Evolutionary conservation across 2,113 vertebrate genomes (phyloP).

Genomic region (Malurus melanocephalus): DNA sequence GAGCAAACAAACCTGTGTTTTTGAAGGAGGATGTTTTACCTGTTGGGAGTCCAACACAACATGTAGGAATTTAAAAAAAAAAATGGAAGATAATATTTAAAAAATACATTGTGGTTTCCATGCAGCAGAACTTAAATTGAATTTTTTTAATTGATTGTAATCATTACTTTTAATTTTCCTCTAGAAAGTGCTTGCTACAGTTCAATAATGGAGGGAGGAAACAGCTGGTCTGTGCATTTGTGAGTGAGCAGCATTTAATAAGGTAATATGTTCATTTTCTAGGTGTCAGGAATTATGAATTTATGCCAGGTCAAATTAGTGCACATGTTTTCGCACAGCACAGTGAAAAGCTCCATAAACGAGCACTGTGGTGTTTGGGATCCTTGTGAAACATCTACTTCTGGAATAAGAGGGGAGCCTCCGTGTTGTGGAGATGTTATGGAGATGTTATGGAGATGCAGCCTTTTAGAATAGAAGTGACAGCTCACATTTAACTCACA

Average conservation of each 20-base stretch:
- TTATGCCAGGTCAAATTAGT: slow-evolving; percentile 37
- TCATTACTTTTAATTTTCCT: slow-evolving; percentile 54
- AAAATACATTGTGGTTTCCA: neutral
- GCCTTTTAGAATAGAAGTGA: neutral
- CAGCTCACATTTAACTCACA: neutral
- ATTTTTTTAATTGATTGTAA: slow-evolving; percentile 23
- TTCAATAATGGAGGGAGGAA: slow-evolving; percentile 12
- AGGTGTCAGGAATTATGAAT: slow-evolving; percentile 22
- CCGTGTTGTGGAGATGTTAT: neutral
- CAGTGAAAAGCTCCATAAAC: neutral
- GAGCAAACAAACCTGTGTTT: neutral
- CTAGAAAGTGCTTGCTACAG: slow-evolving; percentile 19
- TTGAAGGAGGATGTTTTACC: neutral
- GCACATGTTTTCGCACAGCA: neutral
- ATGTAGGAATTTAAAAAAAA: neutral
- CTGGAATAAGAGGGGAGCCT: neutral
- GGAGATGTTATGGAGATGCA: neutral
- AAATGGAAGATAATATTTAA: neutral
- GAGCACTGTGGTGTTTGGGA: neutral
- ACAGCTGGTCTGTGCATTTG: slow-evolving; percentile 53
- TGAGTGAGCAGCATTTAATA: slow-evolving; percentile 44
- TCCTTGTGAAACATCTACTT: neutral
- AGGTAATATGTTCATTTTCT: slow-evolving; percentile 49
- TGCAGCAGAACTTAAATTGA: slow-evolving; percentile 10
- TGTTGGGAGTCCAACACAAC: neutral